Conservation (phyloP, 2,113 vertebrate species). For the Hiodon tergisus region DNA sequence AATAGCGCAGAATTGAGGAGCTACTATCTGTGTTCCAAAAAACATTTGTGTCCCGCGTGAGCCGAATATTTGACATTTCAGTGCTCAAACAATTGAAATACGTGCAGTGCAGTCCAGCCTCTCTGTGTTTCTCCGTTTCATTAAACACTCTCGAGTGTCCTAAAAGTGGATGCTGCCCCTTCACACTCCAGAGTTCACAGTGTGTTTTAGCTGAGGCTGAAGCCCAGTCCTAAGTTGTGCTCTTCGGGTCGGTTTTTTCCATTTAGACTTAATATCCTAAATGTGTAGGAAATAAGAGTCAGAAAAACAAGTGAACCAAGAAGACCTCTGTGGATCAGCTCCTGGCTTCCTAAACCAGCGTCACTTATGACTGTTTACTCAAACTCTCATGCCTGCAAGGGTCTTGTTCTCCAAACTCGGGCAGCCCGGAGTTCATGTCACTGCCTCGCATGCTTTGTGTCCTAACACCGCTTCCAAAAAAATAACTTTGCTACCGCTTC, state of each 20-base stretch:
- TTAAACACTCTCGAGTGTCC: background rate
- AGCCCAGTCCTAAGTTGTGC: background rate
- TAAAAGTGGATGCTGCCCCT: background rate
- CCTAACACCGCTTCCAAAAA: background rate
- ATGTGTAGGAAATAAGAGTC: background rate
- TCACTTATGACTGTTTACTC: constrained; percentile 15
- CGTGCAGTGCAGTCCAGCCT: background rate
- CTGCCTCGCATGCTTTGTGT: background rate
- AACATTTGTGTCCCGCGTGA: background rate
- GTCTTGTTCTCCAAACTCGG: background rate
- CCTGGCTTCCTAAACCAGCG: background rate
- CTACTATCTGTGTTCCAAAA: no score
- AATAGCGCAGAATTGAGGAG: no score
- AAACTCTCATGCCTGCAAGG: background rate
- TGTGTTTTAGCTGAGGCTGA: background rate
- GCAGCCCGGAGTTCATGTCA: background rate
- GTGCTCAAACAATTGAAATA: background rate
- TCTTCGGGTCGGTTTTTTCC: background rate
- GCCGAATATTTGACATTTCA: background rate
- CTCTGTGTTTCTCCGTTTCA: background rate
- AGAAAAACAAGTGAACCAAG: constrained; percentile 7
- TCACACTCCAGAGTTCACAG: background rate
- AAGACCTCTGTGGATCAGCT: background rate
- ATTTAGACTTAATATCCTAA: background rate
- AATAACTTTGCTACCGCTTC: background rate